Evolutionary conservation across 1,140 invertebrate species (phyloP).

Genomic region (Bombus superbus): DNA sequence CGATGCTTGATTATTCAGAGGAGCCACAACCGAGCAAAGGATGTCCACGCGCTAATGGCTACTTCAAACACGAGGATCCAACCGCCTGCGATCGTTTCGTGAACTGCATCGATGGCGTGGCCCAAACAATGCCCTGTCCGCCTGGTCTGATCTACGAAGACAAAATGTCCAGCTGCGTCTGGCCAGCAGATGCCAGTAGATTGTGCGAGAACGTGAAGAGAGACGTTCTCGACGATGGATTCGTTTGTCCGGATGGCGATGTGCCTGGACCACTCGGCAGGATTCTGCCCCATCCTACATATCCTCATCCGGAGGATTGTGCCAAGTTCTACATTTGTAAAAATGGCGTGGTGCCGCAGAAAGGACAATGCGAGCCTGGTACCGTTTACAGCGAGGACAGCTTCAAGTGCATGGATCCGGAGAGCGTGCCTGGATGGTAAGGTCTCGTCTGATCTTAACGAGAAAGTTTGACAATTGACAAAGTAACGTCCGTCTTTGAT

Average conservation of each 20-base stretch:
- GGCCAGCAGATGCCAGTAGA: slow-evolving; percentile 86
- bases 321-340: slow-evolving; percentile 93
- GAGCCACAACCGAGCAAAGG: slow-evolving; percentile 87
- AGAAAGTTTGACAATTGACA: too few relatives aligned
- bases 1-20: slow-evolving; percentile 82
- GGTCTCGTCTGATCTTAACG: slow-evolving; percentile 50
- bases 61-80: slow-evolving; percentile 91
- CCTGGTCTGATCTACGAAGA: slow-evolving; percentile 92
- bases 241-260: slow-evolving; percentile 89
- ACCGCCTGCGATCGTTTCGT: slow-evolving; percentile 91
- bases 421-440: slow-evolving; percentile 92
- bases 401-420: slow-evolving; percentile 91
- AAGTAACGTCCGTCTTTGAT: too few relatives aligned
- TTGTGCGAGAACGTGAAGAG: slow-evolving; percentile 86
- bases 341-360: slow-evolving; percentile 89
- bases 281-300: slow-evolving; percentile 90
- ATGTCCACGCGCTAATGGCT: slow-evolving; percentile 91
- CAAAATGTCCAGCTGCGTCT: slow-evolving; percentile 88
- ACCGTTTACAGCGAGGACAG: slow-evolving; percentile 92
- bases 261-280: slow-evolving; percentile 87
- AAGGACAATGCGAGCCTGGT: slow-evolving; percentile 89
- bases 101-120: slow-evolving; percentile 90
- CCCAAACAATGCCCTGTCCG: slow-evolving; percentile 89
- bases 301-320: slow-evolving; percentile 92
- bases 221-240: slow-evolving; percentile 89